Conservation (phyloP, 2,888 invertebrate genomes). For the Sinelater perroti region DNA sequence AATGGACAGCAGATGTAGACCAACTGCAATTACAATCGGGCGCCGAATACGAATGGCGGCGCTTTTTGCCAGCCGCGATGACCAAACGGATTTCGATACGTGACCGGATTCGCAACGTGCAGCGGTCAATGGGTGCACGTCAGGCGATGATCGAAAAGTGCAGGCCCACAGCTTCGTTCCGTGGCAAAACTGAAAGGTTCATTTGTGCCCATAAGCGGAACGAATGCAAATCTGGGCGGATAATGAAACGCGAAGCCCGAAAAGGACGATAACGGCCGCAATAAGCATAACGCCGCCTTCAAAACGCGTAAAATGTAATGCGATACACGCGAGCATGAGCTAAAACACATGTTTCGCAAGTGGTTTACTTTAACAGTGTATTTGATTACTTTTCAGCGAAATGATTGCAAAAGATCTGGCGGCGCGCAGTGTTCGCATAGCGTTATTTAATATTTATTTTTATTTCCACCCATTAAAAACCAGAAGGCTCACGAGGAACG, state of each 20-base stretch:
- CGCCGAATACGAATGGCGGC: slow-evolving; percentile 7
- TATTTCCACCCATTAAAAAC: slow-evolving; percentile 11
- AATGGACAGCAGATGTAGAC: slow-evolving; percentile 26
- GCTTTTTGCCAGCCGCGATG: slow-evolving; percentile 8
- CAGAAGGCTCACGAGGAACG: too few relatives aligned
- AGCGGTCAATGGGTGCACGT: slow-evolving; percentile 12
- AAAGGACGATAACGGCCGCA: too few relatives aligned
- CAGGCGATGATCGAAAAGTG: too few relatives aligned
- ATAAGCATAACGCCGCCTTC: too few relatives aligned
- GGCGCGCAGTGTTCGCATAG: not conserved
- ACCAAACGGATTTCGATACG: slow-evolving; percentile 28
- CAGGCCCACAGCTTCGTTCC: too few relatives aligned
- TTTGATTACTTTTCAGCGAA: slow-evolving; percentile 12
- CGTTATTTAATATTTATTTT: slow-evolving; percentile 18
- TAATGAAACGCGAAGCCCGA: not conserved
- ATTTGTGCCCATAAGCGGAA: too few relatives aligned
- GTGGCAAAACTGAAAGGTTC: too few relatives aligned
- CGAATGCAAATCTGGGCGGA: not conserved
- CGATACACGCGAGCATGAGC: not conserved
- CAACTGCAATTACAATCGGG: slow-evolving; percentile 19
- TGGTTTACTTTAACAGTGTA: slow-evolving; percentile 6
- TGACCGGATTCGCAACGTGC: slow-evolving; percentile 19
- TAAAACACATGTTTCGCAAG: slow-evolving; percentile 3
- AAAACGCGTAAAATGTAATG: not conserved
- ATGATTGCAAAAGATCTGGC: slow-evolving; percentile 9